Evolutionary conservation across 2,888 invertebrate species (phyloP), one percentile per base, ranked within the genome.

Genomic region (Drosophila melanosoma): DNA sequence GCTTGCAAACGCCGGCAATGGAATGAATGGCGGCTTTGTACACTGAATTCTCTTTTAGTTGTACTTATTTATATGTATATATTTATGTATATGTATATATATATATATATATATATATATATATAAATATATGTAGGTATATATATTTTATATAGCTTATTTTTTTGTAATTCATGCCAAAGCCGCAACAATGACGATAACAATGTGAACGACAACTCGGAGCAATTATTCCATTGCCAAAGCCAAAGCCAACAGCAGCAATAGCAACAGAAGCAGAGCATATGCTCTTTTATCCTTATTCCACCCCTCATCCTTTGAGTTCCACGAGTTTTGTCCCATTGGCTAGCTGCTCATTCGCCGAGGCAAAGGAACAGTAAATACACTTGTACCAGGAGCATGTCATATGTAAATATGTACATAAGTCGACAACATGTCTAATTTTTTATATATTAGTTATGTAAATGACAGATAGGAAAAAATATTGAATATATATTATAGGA

Each of bases 1-100:
- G 74, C 54, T 79, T 65, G 76, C 76, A 74, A 81, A 83, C 81
- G 74, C 79, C 82, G 74, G 74, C 81, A 69, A 81, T 61, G 65
- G 76, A 81, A 83, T 88, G 87, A 89, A 88, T 89, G 87, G 89
- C 87, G 79, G 83, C 82, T 86, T 75, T 85, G 74, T 79, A 74
- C 69, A 81, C 72, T 68, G 42, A 82, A 77, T 75, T 79, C 71
- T 77, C 81, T 81, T 79, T 76, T 73, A 62, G 74, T 77, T 74
- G 69, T 82, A 65, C 73, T 69, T 57, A 58, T 70, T 68, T 63
- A 68, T 69, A 63, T 71, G 35, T 49, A 33, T 56, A 20, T 49
- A 5, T 45, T 23, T 45, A 23, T 15, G 0, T n/a, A 11, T 42
- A 6, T n/a, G 2, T n/a, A 42, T 12, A 20, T 45, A 3, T 15